Evolutionary conservation across 1,140 invertebrate species (phyloP).

Genomic region (Lepeophtheirus salmonis): DNA sequence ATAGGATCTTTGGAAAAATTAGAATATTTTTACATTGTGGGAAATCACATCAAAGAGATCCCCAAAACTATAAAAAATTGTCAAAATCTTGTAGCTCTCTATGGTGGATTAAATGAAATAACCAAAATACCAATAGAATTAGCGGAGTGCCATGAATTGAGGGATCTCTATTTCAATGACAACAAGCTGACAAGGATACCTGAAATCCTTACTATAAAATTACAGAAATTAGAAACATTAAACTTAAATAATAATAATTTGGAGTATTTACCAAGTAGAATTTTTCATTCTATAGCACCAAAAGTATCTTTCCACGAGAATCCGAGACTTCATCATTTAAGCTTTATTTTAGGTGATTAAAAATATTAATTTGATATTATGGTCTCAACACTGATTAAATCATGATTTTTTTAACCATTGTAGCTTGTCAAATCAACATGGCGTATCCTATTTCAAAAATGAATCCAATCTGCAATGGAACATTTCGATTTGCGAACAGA

Average conservation of each 20-base stretch:
- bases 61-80: not conserved
- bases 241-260: not conserved
- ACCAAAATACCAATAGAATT: not conserved
- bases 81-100: not conserved
- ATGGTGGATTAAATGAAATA: not conserved
- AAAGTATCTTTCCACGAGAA: conserved; percentile 2
- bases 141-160: not conserved
- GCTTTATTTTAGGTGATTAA: not conserved
- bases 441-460: not conserved
- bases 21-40: not conserved
- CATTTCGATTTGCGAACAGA: not conserved
- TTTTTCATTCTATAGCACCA: not conserved
- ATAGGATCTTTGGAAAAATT: not conserved
- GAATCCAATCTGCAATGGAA: not conserved
- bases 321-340: not conserved
- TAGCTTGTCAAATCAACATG: not conserved
- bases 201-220: not conserved
- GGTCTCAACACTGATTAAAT: not conserved
- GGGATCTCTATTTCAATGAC: not conserved
- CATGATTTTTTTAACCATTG: not conserved
- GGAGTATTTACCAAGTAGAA: not conserved
- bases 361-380: too few relatives aligned
- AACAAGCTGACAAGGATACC: not conserved
- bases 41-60: not conserved
- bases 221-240: not conserved